These are phyloP conservation scores for Protodeltote pygarga DNA, from an alignment of 2,888 invertebrate genomes.

Conservation along the genomic window DNA sequence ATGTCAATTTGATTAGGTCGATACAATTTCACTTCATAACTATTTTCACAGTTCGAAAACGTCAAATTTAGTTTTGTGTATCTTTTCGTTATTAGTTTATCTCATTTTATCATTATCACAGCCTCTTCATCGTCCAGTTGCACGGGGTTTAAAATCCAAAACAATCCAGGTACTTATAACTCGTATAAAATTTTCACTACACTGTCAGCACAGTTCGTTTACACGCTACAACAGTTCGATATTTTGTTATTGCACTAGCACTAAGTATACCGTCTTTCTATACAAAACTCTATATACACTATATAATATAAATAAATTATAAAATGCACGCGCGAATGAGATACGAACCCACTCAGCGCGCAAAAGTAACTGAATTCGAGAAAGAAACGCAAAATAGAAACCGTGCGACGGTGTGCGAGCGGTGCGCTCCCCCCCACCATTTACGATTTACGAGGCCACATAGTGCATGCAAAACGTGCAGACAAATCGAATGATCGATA, in stretches of 20 bases:
- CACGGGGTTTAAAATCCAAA: constrained; percentile 57
- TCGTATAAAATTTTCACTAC: constrained; percentile 69
- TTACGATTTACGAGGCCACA: constrained; percentile 82
- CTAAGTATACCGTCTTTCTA: constrained; percentile 54
- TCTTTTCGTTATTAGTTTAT: constrained; percentile 53
- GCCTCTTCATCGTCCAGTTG: constrained; percentile 61
- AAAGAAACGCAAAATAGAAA: constrained; percentile 87
- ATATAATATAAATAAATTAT: constrained; percentile 72
- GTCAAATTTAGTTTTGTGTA: constrained; percentile 69
- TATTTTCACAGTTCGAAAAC: constrained; percentile 72
- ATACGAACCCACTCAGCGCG: constrained; percentile 71
- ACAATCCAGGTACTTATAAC: constrained; percentile 65
- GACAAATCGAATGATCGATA: constrained; percentile 65
- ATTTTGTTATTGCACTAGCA: constrained; percentile 67
- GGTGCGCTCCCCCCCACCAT: constrained; percentile 75
- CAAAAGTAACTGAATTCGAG: constrained; percentile 81
- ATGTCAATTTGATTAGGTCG: constrained; percentile 59
- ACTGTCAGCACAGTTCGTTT: constrained; percentile 68
- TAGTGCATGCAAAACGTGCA: constrained; percentile 70
- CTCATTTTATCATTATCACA: constrained; percentile 63
- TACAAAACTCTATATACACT: constrained; percentile 72
- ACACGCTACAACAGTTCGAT: constrained; percentile 63
- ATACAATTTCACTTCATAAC: constrained; percentile 62
- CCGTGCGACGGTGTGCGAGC: constrained; percentile 79
- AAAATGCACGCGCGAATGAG: constrained; percentile 76